These are phyloP conservation scores for Vollenhovia emeryi DNA, from an alignment of 1,140 invertebrate species.

Conservation along the genomic window DNA sequence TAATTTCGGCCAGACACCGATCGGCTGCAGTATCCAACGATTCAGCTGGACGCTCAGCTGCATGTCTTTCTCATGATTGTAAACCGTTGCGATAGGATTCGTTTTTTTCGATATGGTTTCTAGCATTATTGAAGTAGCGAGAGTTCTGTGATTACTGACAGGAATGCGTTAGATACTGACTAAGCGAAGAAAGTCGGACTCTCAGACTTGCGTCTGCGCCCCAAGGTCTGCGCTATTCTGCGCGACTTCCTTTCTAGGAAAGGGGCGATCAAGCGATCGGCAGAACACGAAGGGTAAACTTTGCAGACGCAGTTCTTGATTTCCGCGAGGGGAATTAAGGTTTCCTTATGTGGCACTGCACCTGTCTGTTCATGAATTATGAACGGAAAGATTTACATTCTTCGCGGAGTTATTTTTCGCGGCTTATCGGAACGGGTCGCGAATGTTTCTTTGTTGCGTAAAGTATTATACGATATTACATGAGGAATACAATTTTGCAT, in stretches of 20 bases:
- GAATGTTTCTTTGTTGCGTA: background rate
- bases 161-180: too few species aligned
- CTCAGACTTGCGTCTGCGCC: too few species aligned
- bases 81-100: background rate
- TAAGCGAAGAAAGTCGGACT: too few species aligned
- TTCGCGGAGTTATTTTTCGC: background rate
- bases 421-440: background rate
- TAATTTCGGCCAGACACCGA: slow-evolving; percentile 63
- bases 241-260: background rate
- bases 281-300: background rate
- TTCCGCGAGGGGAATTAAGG: background rate
- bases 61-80: slow-evolving; percentile 10
- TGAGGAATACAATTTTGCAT: background rate
- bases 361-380: slow-evolving; percentile 9
- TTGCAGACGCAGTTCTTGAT: background rate
- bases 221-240: background rate
- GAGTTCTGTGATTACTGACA: background rate
- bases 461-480: background rate
- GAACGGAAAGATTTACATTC: background rate
- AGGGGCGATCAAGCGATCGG: background rate
- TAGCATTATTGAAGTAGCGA: background rate
- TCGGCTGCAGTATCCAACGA: slow-evolving; percentile 61
- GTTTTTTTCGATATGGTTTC: fast-evolving
- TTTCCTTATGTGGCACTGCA: background rate
- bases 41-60: slow-evolving; percentile 58